These are phyloP conservation scores for Kryptolebias ocellatus DNA, from an alignment of 2,797 vertebrate genomes.

Conservation along the genomic window DNA sequence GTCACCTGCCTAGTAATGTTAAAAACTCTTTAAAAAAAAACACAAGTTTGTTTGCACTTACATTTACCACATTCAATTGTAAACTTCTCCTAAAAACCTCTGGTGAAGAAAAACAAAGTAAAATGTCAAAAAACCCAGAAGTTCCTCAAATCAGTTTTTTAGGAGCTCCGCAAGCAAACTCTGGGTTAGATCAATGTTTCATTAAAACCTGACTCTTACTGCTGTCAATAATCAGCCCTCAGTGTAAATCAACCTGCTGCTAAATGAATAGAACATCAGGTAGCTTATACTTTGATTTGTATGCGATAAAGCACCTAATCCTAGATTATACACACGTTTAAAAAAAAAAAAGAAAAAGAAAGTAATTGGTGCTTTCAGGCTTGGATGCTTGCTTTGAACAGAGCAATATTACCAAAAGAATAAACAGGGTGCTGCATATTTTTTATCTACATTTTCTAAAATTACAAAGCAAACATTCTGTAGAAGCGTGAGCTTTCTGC, in stretches of 20 bases:
- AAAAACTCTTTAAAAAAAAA: background rate
- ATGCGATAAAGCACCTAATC: slow-evolving; percentile 2
- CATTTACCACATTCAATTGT: too few relatives aligned
- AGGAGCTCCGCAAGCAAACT: slow-evolving; percentile 46
- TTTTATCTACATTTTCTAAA: background rate
- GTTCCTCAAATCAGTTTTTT: slow-evolving; percentile 44
- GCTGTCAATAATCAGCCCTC: slow-evolving; percentile 9
- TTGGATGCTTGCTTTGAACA: too few relatives aligned
- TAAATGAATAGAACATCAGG: slow-evolving; percentile 10
- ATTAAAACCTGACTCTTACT: slow-evolving; percentile 21
- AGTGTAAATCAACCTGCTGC: background rate
- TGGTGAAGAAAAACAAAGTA: slow-evolving; percentile 47
- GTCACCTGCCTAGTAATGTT: background rate
- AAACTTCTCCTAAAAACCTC: background rate
- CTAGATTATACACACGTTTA: background rate
- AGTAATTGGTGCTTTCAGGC: too few relatives aligned
- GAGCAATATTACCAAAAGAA: too few relatives aligned
- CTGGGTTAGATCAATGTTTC: slow-evolving; percentile 58
- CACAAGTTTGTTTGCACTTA: too few relatives aligned
- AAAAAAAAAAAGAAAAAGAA: too few relatives aligned
- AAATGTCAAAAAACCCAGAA: slow-evolving; percentile 48
- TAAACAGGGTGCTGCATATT: too few relatives aligned
- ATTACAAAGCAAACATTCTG: background rate
- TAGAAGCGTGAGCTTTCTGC: slow-evolving; percentile 36
- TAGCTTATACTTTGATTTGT: slow-evolving; percentile 32